phyloP scores from a whole-genome alignment of 1,140 invertebrate species.

The Trachelipus rathkii region DNA sequence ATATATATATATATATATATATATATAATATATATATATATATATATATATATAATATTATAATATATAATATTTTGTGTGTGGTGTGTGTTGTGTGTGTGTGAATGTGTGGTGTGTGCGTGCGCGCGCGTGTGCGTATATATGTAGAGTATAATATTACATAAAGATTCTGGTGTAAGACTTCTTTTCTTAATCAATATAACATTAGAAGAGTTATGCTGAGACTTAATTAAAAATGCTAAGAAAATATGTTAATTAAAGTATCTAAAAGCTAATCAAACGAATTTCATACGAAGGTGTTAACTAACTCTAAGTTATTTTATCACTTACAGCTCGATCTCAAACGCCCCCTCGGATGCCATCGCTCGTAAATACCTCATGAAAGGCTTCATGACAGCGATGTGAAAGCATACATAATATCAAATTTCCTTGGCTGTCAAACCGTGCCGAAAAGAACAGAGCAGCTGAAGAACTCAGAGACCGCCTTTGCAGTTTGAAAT shows the following conservation, averaged over 20 bases:
- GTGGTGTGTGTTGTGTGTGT: no score
- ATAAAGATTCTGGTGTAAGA: background rate
- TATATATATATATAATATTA: no score
- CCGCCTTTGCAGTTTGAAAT: slow-evolving; percentile 88
- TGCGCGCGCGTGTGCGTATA: no score
- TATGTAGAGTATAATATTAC: no score
- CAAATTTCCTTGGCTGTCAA: slow-evolving; percentile 72
- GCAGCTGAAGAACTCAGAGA: slow-evolving; percentile 71
- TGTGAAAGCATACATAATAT: slow-evolving; percentile 52
- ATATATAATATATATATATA: no score
- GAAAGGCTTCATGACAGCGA: slow-evolving; percentile 61
- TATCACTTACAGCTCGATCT: slow-evolving; percentile 62
- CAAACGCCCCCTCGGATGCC: slow-evolving; percentile 80
- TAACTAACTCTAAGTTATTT: background rate
- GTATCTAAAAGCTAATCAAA: background rate
- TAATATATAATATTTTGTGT: no score
- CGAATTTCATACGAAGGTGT: background rate
- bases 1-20: no score
- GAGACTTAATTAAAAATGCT: background rate
- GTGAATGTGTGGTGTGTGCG: no score
- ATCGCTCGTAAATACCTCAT: slow-evolving; percentile 76
- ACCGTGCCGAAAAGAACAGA: slow-evolving; percentile 67
- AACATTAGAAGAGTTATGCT: background rate
- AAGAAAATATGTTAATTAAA: background rate
- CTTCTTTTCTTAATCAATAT: background rate